Percentiles rank a stretch among this genome's conserved stretches.
These are phyloP conservation scores for Drosophila testacea DNA, from an alignment of 2,888 invertebrate species.

Conservation along the genomic window DNA sequence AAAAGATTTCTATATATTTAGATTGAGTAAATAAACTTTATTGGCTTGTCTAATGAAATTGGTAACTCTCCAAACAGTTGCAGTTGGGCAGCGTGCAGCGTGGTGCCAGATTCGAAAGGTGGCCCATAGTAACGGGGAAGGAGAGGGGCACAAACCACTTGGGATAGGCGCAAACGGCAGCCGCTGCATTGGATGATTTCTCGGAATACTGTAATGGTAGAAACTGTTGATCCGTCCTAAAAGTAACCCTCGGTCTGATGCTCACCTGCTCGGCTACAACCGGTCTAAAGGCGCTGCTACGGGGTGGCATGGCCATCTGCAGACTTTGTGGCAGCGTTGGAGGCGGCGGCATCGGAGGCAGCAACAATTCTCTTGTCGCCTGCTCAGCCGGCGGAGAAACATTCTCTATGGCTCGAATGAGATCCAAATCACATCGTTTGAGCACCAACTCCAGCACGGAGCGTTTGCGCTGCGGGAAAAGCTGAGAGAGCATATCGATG, in stretches of 20 bases:
- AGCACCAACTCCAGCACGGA: slow-evolving; percentile 96
- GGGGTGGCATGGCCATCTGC: slow-evolving; percentile 42
- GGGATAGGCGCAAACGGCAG: slow-evolving; percentile 82
- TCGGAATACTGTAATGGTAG: slow-evolving; percentile 43
- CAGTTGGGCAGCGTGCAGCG: slow-evolving; percentile 86
- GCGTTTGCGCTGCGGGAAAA: slow-evolving; percentile 95
- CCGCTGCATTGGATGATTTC: slow-evolving; percentile 40
- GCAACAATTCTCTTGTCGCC: slow-evolving; percentile 21
- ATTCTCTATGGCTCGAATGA: slow-evolving; percentile 87
- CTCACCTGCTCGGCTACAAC: slow-evolving; percentile 74
- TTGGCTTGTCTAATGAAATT: slow-evolving; percentile 63
- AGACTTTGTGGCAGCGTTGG: slow-evolving; percentile 15
- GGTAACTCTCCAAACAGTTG: slow-evolving; percentile 82
- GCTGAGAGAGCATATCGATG: slow-evolving; percentile 93
- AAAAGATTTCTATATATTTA: neutral
- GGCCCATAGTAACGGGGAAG: slow-evolving; percentile 85
- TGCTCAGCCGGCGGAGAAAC: slow-evolving; percentile 69
- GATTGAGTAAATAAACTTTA: neutral
- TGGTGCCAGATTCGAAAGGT: slow-evolving; percentile 85
- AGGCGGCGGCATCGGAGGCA: neutral
- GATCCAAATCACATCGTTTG: slow-evolving; percentile 95
- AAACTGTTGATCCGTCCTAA: neutral
- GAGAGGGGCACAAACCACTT: slow-evolving; percentile 85
- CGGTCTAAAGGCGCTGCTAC: slow-evolving; percentile 80
- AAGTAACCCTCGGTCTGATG: too few species aligned